Base-by-base conservation (phyloP, 2,888 invertebrate species). In the Phymatocera aterrima region DNA sequence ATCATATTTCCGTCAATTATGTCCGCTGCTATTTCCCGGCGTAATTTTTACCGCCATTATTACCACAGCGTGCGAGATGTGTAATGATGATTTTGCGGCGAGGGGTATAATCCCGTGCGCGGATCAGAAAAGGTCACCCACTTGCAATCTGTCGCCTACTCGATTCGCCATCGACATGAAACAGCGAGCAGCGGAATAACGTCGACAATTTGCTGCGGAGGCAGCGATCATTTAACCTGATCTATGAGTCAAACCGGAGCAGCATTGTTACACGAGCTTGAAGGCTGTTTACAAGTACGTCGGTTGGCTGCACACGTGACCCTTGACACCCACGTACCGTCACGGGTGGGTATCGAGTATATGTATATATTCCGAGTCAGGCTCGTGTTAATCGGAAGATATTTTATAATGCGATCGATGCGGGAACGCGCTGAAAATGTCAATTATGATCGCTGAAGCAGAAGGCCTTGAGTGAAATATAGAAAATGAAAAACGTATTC, bases 91-190 rank as follows among this genome's bases (percentile, higher is more conserved):
- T n/a, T n/a, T n/a, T n/a, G n/a, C n/a, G n/a, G n/a, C n/a, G n/a
- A n/a, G n/a, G n/a, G n/a, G n/a, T n/a, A n/a, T n/a, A n/a, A 18
- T 10, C 5, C 51, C 2, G 24, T 51, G 18, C 28, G 57, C 28
- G 28, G 28, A 57, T 15, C 84, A 82, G n/a, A 51, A 88, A 88
- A 89, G 88, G 88, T 88, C 85, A 86, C 80, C 82, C 82, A 81
- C 79, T 81, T 81, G 80, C 61, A 77, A 84, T 81, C 82, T 79
- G 80, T 78, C 65, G 80, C 79, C 80, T 81, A 80, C 81, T 79
- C 64, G 72, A 65, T 79, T 68, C 46, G 48, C 68, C 4, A 46
- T n/a, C 18, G 70, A 48, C 34, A 51, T 51, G 12, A 10, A 24
- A 68, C 28, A n/a, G 34, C 10, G 34, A n/a, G 21, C n/a, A 51